Evolutionary conservation across 2,113 vertebrate species (phyloP).

Genomic region (Sinocyclocheilus rhinocerous): DNA sequence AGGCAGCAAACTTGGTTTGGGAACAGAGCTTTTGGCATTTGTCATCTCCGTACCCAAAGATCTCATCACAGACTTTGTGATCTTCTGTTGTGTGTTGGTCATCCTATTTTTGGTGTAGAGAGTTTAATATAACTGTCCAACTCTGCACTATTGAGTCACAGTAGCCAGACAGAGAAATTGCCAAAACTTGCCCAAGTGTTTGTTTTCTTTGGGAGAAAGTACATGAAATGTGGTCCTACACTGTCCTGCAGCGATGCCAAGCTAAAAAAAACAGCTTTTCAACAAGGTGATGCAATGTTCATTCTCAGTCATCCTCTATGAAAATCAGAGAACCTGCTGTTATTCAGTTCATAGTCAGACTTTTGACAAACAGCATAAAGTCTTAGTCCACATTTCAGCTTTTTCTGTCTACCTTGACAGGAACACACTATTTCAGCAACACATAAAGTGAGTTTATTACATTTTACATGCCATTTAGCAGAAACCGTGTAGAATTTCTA

Average conservation of each 20-base stretch:
- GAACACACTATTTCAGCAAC: neutral
- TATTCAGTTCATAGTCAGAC: neutral
- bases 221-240: slow-evolving; percentile 53
- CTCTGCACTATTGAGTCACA: slow-evolving; percentile 27
- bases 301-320: neutral
- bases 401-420: neutral
- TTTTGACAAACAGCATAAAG: neutral
- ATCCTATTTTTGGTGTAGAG: neutral
- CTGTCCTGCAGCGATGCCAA: slow-evolving; percentile 58
- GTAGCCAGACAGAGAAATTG: slow-evolving; percentile 47
- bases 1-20: neutral
- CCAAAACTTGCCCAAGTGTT: slow-evolving; percentile 51
- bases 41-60: neutral
- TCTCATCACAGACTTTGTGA: neutral
- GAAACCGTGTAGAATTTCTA: neutral
- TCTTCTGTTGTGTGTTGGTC: neutral
- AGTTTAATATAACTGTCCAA: neutral
- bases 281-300: slow-evolving; percentile 30
- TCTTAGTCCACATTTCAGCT: neutral
- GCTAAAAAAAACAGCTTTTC: slow-evolving; percentile 50
- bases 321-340: neutral
- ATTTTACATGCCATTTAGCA: neutral
- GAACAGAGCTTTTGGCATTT: neutral
- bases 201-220: slow-evolving; percentile 66
- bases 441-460: neutral